Evolutionary conservation across 2,888 invertebrate genomes (phyloP).

Genomic region (Punctoribates punctum): DNA sequence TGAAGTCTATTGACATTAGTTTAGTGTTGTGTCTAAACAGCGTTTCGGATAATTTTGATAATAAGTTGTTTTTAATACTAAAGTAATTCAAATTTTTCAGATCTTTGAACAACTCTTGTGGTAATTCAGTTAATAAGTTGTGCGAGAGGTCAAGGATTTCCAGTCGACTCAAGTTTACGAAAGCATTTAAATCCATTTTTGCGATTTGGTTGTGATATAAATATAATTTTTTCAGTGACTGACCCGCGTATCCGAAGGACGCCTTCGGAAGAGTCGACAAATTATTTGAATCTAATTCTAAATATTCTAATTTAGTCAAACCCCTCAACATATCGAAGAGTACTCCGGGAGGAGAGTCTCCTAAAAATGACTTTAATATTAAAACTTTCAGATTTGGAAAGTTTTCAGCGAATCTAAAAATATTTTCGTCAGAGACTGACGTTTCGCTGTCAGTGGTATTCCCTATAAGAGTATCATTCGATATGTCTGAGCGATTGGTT

Average conservation of each 20-base stretch:
- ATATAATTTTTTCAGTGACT: constrained; percentile 39
- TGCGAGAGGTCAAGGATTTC: constrained; percentile 76
- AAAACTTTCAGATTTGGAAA: constrained; percentile 42
- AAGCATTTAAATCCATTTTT: constrained; percentile 68
- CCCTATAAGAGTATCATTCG: background rate
- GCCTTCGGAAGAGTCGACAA: constrained; percentile 16
- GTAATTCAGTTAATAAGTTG: constrained; percentile 61
- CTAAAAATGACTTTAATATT: constrained; percentile 36
- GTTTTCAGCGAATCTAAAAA: constrained; percentile 38
- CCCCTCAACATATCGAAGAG: constrained; percentile 41
- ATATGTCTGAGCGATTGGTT: constrained; percentile 28
- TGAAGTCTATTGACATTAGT: constrained; percentile 41
- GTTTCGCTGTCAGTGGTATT: background rate
- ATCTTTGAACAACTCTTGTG: constrained; percentile 37
- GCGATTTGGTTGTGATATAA: constrained; percentile 65
- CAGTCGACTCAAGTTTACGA: constrained; percentile 64
- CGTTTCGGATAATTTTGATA: constrained; percentile 57
- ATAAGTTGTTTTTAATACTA: constrained; percentile 39
- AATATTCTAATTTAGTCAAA: constrained; percentile 38
- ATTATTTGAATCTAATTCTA: constrained; percentile 41
- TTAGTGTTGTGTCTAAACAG: constrained; percentile 35
- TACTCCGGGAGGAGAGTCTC: constrained; percentile 30
- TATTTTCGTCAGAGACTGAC: constrained; percentile 28
- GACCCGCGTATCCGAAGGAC: constrained; percentile 33
- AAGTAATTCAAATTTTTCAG: constrained; percentile 43